Evolutionary conservation across 2,797 vertebrate genomes (phyloP).

Genomic region (Pterois miles): DNA sequence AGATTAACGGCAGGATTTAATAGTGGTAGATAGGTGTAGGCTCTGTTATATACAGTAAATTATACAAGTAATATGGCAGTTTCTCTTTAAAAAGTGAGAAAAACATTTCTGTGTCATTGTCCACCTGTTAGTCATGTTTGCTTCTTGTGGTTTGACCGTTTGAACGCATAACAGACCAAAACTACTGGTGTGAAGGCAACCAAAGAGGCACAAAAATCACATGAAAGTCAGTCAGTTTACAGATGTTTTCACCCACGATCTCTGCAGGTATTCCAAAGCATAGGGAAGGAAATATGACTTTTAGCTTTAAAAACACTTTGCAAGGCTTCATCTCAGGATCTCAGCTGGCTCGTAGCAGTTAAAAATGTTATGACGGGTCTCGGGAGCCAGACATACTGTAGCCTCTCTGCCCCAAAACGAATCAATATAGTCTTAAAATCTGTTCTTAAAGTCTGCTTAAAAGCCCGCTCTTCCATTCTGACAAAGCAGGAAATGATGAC

Average conservation of each 20-base stretch:
- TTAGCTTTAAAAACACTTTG: background rate
- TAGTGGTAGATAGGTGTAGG: no score
- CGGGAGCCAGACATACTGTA: background rate
- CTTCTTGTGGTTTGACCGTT: background rate
- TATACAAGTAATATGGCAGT: no score
- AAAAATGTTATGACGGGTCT: background rate
- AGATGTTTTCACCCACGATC: background rate
- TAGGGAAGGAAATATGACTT: background rate
- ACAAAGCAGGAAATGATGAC: background rate
- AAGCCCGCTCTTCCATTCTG: background rate
- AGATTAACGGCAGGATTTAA: no score
- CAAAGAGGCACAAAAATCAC: no score
- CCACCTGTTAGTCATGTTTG: background rate
- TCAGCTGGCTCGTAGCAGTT: background rate
- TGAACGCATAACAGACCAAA: no score
- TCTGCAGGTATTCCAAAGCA: background rate
- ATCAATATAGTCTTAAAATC: background rate
- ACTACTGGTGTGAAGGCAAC: no score
- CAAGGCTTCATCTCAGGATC: background rate
- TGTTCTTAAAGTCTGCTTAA: background rate
- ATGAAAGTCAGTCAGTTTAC: background rate
- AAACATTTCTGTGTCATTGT: background rate
- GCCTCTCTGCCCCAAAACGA: background rate
- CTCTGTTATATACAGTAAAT: no score
- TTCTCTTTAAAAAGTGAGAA: rapidly evolving